phyloP scores from a whole-genome alignment of 2,113 vertebrate genomes.

The Nothobranchius kuhntae region DNA sequence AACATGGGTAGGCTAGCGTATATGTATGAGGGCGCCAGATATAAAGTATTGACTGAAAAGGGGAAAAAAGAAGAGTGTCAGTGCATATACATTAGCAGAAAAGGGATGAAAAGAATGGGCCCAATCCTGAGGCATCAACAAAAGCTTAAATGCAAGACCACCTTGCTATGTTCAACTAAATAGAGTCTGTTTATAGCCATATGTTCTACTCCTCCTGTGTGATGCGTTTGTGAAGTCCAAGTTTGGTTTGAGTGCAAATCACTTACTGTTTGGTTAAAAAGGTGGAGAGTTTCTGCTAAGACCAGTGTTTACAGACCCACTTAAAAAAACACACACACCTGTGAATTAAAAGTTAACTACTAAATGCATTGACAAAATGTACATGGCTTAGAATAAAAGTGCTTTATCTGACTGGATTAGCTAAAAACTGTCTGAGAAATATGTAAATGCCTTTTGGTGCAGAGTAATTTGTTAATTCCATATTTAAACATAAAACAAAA shows the following conservation, averaged over 20 bases:
- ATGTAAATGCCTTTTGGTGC: no score
- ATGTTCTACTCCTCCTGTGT: constrained; percentile 9
- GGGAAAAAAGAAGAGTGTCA: constrained; percentile 42
- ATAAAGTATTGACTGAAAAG: constrained; percentile 66
- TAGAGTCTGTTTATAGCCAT: constrained; percentile 49
- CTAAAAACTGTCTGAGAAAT: no score
- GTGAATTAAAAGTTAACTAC: no score
- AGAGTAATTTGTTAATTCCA: no score
- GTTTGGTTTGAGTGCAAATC: constrained; percentile 34
- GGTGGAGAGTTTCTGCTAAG: no score
- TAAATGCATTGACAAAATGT: no score
- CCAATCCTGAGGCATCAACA: constrained; percentile 64
- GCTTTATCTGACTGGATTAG: no score
- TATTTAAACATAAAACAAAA: no score
- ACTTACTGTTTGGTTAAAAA: no score
- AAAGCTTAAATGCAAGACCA: constrained; percentile 62
- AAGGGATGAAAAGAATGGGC: constrained; percentile 49
- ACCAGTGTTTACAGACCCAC: no score
- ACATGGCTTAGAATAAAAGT: no score
- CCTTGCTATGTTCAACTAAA: constrained; percentile 43
- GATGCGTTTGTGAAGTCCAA: constrained; percentile 39
- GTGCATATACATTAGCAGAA: constrained; percentile 60
- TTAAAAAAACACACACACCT: no score
- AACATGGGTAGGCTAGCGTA: constrained; percentile 52
- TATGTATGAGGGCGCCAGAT: constrained; percentile 60